Base-by-base conservation (phyloP, 2,888 invertebrate genomes). In the Callyntrura sp. region DNA sequence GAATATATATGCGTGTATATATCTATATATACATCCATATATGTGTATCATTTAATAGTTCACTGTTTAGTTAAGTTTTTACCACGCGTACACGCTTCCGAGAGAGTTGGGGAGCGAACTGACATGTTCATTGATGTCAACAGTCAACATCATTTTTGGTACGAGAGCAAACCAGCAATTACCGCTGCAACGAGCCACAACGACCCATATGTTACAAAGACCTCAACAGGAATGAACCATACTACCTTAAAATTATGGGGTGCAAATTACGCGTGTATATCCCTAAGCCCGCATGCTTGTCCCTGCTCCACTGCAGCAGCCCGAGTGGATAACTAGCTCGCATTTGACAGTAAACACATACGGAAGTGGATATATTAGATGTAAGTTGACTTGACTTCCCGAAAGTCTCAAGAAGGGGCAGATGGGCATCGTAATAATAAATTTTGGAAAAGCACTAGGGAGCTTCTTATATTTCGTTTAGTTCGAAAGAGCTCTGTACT, bases 361-460 rank as follows among this genome's bases (percentile, higher is more conserved):
- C 83, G 79, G 90, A 90, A 81, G 73, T 81, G 90, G 78, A 85
- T 90, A 68, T 90, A 68, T 68, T 60, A 81, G 45, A 87, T 62
- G 87, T 70, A 70, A 70, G 60, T 62, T 45, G 78, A 79, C 79
- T 79, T 79, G 82, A 51, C 76, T 76, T 45, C 43, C 76, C 35
- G 73, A 85, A 76, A 90, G 85, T 79, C 73, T 85, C 89, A 90
- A 90, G 90, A 90, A 90, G 90, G 85, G 85, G 90, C 90, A 90
- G 90, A 90, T 90, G 90, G 90, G 90, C 82, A 90, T 90, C 90
- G 85, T 90, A 90, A 90, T 90, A 90, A 90, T 90, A 90, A 90
- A 73, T 78, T 85, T 90, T 85, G 73, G 85, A 55, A 85, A 90
- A 85, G 76, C 85, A 90, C 90, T 51, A 51, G 85, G 90, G 76